phyloP scores from a whole-genome alignment of 2,888 invertebrate species.

The Dynastes tityus region DNA sequence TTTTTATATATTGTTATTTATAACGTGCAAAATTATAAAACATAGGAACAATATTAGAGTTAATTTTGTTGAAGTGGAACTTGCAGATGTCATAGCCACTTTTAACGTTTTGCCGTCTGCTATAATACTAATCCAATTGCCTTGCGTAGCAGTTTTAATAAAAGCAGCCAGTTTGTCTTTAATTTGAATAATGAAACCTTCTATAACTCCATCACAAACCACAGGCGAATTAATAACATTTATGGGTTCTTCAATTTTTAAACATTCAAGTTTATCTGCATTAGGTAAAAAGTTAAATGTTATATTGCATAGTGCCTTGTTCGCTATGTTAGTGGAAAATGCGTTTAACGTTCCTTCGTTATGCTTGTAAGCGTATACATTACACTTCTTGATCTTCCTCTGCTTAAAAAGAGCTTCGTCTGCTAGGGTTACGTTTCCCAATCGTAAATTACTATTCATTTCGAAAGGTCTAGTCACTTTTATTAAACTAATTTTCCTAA shows the following conservation, averaged over 20 bases:
- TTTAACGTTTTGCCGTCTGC: constrained; percentile 36
- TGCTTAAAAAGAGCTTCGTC: background rate
- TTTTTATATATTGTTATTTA: background rate
- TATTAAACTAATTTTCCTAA: constrained; percentile 26
- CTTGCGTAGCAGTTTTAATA: constrained; percentile 12
- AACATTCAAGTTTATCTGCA: background rate
- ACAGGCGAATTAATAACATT: constrained; percentile 29
- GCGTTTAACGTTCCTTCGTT: background rate
- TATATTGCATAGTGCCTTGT: background rate
- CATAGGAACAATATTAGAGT: background rate
- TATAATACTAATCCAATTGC: constrained; percentile 37
- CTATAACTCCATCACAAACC: constrained; percentile 5
- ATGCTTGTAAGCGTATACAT: constrained; percentile 22
- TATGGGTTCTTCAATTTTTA: constrained; percentile 1
- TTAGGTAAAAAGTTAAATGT: background rate
- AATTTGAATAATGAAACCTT: constrained; percentile 24
- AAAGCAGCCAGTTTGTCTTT: constrained; percentile 8
- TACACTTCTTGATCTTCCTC: constrained; percentile 6
- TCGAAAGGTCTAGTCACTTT: background rate
- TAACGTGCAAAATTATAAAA: background rate
- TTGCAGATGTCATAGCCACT: background rate
- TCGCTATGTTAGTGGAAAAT: background rate
- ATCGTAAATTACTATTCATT: background rate
- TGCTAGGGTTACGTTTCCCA: background rate
- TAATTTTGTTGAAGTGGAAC: background rate